phyloP scores from a whole-genome alignment of 2,113 vertebrate species.

The Prionailurus bengalensis region DNA sequence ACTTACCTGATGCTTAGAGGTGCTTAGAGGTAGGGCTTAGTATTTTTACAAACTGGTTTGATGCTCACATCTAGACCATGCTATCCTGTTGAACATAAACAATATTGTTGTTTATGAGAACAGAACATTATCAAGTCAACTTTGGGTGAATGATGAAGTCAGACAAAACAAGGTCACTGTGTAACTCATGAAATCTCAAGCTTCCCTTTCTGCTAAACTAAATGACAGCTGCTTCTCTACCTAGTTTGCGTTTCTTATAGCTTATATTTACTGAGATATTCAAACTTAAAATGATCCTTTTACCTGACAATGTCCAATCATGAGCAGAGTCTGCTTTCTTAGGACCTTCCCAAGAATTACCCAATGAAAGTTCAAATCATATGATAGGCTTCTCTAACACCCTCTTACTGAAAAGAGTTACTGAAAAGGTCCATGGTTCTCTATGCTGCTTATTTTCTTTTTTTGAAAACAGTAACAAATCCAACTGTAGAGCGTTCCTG shows the following conservation, averaged over 20 bases:
- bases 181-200: not conserved
- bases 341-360: not conserved
- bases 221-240: not conserved
- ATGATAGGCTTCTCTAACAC: not conserved
- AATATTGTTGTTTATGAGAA: not conserved
- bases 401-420: not conserved
- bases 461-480: not conserved
- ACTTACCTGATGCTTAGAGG: not conserved
- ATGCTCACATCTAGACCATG: not conserved
- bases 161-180: not conserved
- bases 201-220: not conserved
- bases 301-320: not conserved
- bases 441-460: not conserved
- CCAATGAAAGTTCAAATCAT: not conserved
- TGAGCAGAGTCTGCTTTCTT: not conserved
- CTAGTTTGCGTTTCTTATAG: not conserved
- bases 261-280: not conserved
- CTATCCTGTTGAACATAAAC: not conserved
- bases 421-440: not conserved
- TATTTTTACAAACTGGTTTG: not conserved
- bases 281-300: not conserved
- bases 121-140: not conserved
- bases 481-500: not conserved
- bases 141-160: not conserved
- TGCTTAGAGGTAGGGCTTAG: not conserved